A percentile compares a stretch with the other conserved stretches of the same genome.
Evolutionary conservation across 1,140 invertebrate genomes (phyloP).

Genomic region (Euura saliciscinereae): DNA sequence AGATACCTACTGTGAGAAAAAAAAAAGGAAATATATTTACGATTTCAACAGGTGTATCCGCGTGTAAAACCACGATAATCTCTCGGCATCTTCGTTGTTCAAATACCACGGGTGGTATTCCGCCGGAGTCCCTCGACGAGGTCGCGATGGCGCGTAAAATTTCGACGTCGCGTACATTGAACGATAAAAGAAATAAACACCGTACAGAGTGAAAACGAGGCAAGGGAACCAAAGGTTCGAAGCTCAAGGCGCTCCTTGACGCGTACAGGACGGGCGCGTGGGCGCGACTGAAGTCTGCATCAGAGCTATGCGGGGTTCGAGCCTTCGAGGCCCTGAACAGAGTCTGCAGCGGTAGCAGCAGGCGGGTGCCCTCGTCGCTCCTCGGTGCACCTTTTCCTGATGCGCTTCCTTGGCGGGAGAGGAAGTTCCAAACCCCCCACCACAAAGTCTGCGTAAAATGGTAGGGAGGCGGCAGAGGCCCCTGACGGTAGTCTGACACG

Average conservation of each 20-base stretch:
- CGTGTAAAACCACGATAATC: too few relatives aligned
- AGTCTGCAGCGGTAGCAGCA: neutral
- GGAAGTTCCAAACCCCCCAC: neutral
- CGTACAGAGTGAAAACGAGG: too few relatives aligned
- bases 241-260: constrained; percentile 11
- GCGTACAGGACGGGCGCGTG: constrained; percentile 29
- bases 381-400: neutral
- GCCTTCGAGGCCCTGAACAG: neutral
- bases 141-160: neutral
- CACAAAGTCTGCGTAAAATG: neutral
- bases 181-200: constrained; percentile 8
- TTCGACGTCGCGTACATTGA: neutral
- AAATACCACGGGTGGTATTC: too few relatives aligned
- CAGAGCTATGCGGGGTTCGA: neutral
- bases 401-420: constrained; percentile 8
- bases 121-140: too few relatives aligned
- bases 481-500: neutral
- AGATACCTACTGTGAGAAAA: too few relatives aligned
- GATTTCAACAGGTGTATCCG: too few relatives aligned
- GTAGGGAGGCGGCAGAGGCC: neutral
- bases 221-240: neutral
- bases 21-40: too few relatives aligned
- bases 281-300: constrained; percentile 34
- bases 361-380: too few relatives aligned
- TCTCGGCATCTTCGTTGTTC: too few relatives aligned